Evolutionary conservation across 2,888 invertebrate species (phyloP).

Genomic region (Metellina segmentata): DNA sequence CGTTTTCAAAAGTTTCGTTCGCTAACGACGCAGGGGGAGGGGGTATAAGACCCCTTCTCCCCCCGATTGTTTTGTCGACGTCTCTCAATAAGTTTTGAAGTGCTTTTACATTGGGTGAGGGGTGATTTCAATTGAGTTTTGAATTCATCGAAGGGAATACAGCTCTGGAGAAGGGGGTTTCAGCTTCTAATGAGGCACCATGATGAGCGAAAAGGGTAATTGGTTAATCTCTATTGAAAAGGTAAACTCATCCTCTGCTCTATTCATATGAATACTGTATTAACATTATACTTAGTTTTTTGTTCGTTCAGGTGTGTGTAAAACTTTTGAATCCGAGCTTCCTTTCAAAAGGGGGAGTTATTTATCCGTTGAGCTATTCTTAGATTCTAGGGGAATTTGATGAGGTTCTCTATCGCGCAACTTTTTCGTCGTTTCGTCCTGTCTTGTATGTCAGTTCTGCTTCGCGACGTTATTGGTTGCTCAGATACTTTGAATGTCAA

Average conservation of each 20-base stretch:
- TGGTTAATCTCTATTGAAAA: slow-evolving; percentile 73
- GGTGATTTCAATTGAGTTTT: slow-evolving; percentile 70
- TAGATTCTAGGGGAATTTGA: not conserved
- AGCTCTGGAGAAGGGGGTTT: slow-evolving; percentile 2
- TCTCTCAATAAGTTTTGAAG: slow-evolving; percentile 53
- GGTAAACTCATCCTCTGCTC: not conserved
- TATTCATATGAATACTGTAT: not conserved
- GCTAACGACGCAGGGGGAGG: slow-evolving; percentile 58
- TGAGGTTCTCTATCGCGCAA: not conserved
- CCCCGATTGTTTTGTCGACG: slow-evolving; percentile 64
- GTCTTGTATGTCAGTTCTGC: no score
- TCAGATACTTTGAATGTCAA: not conserved
- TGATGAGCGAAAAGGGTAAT: slow-evolving; percentile 52
- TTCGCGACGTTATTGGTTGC: no score
- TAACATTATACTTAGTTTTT: no score
- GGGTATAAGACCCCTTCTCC: not conserved
- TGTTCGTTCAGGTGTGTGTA: not conserved
- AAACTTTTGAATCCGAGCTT: not conserved
- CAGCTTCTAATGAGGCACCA: slow-evolving; percentile 51
- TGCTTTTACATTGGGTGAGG: slow-evolving; percentile 27
- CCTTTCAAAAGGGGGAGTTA: not conserved
- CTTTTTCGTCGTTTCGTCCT: not conserved
- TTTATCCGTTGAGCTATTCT: not conserved
- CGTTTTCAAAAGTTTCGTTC: slow-evolving; percentile 63
- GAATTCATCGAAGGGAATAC: slow-evolving; percentile 10